Base-by-base conservation (phyloP, 2,113 vertebrate species). In the Phycodurus eques region DNA sequence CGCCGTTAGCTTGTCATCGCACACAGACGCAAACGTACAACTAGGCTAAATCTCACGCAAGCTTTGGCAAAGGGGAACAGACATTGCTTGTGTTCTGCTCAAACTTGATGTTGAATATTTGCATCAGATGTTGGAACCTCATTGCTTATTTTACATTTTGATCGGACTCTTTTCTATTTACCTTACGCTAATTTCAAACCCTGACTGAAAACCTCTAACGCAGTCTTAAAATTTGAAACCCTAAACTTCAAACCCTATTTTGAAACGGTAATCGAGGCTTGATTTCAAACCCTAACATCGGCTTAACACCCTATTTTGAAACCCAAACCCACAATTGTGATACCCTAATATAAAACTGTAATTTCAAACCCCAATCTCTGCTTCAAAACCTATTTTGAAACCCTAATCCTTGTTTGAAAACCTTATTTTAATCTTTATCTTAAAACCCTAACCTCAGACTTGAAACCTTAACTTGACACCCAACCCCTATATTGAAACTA, bases 1-100 rank as follows among this genome's bases (percentile, higher is more conserved):
- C 54, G 42, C 67, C 56, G 66, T 73, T 74, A 62, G 56, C 69
- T 76, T 51, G 60, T 63, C 73, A 77, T 73, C 43, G 64, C 65
- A 27, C n/a, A 17, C 44, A 19, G n/a, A 31, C 8, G n/a, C 13
- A 31, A 66, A 66, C 10, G 9, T 47, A 66, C 44, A 66, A 66
- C 47, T 47, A 17, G 6, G 64, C 13, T 31, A 46, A 66, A 46
- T 66, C 11, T 2, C 43, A n/a, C 27, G n/a, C 22, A 10, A 22
- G 42, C 19, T 31, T 31, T 27, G 56, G 27, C 22, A 31, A 31
- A 59, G 27, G 27, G 56, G 33, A 61, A 35, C 27, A 19, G 19
- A 61, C 12, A 9, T 61, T 59, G 27, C 2, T 56, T 56, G 3
- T 12, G 31, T 9, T 35, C 6, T 33, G 14, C 31, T 19, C 31